phyloP scores from a whole-genome alignment of 2,888 invertebrate species.

The Thymelicus lineola region DNA sequence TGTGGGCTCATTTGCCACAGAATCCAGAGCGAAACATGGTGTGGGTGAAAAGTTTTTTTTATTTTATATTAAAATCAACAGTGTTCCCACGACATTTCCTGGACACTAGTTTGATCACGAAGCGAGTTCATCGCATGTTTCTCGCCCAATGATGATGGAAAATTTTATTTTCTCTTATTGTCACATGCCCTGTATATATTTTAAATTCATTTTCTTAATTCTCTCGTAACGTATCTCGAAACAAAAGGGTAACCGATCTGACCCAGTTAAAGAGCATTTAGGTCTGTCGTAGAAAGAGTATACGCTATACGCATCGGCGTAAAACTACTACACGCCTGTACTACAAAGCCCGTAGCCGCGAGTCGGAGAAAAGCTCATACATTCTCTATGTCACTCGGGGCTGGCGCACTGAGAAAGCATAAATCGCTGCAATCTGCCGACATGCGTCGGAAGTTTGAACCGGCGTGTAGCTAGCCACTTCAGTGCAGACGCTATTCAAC shows the following conservation, averaged over 20 bases:
- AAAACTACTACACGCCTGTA: constrained; percentile 25
- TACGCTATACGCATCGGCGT: constrained; percentile 24
- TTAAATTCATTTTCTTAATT: too few species aligned
- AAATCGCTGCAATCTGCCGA: constrained; percentile 39
- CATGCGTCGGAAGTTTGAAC: constrained; percentile 70
- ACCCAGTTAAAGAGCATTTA: constrained; percentile 27
- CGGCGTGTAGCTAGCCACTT: constrained; percentile 57
- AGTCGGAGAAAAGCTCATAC: constrained; percentile 35
- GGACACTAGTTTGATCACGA: too few species aligned
- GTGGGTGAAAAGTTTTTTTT: too few species aligned
- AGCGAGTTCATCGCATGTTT: too few species aligned
- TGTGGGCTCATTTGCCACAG: too few species aligned
- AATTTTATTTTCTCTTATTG: too few species aligned
- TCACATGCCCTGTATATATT: too few species aligned
- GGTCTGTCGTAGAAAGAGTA: constrained; percentile 26
- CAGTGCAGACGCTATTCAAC: constrained; percentile 81
- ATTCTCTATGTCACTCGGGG: constrained; percentile 37
- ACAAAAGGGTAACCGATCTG: constrained; percentile 22
- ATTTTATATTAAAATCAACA: too few species aligned
- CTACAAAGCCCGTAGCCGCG: constrained; percentile 32
- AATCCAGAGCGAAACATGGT: too few species aligned
- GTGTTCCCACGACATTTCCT: too few species aligned
- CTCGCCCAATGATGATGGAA: too few species aligned
- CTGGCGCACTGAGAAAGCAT: constrained; percentile 28
- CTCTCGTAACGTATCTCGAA: neutral